Percentiles rank a stretch among this genome's conserved stretches.
phyloP scores from a whole-genome alignment of 1,140 invertebrate species.

The Oryctes rhinoceros region DNA sequence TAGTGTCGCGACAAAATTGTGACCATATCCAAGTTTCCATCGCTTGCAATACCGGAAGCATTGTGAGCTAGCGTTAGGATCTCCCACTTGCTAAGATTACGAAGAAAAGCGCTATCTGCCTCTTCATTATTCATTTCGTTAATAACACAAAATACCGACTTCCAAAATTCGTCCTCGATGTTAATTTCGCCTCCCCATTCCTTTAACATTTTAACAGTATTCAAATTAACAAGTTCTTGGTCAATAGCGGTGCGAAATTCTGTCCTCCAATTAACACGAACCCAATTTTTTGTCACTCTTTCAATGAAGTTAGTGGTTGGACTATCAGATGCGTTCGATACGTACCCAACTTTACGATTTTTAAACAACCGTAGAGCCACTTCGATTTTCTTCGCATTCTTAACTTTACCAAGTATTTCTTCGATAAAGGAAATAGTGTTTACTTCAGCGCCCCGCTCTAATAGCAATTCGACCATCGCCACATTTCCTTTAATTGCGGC shows the following conservation, averaged over 20 bases:
- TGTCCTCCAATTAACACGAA: not conserved
- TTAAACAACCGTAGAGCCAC: not conserved
- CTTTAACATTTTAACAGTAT: not conserved
- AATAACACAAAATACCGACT: not conserved
- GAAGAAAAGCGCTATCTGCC: too few species aligned
- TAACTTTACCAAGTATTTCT: not conserved
- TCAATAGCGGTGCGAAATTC: not conserved
- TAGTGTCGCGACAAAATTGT: too few species aligned
- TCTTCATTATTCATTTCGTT: too few species aligned
- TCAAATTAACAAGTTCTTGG: not conserved
- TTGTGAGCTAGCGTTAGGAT: too few species aligned
- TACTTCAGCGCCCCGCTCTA: not conserved
- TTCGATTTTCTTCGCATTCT: too few species aligned
- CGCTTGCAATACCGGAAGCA: too few species aligned
- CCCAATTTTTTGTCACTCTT: not conserved
- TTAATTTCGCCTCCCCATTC: not conserved
- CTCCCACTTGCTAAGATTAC: too few species aligned
- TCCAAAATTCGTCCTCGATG: not conserved
- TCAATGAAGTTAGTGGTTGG: not conserved
- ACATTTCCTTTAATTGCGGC: not conserved
- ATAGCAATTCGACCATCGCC: not conserved
- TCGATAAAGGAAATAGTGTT: not conserved
- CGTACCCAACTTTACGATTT: not conserved
- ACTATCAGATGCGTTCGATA: not conserved
- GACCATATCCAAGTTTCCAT: not conserved